Evolutionary conservation across 2,888 invertebrate genomes (phyloP), one percentile per base, ranked within the genome.

Genomic region (Hoplodrina blanda): DNA sequence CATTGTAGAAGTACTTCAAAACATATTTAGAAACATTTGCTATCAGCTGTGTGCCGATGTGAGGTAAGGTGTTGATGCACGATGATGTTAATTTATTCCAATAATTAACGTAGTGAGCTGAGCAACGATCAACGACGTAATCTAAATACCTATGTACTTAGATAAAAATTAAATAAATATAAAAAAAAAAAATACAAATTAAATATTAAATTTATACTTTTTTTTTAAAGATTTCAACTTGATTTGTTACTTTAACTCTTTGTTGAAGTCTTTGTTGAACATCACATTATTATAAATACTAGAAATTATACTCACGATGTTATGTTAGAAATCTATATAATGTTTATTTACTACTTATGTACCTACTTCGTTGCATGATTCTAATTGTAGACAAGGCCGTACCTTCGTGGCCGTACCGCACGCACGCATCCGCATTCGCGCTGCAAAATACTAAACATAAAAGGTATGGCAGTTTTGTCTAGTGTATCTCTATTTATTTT

Each of bases 391-490:
- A 76, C 80, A 79, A 79, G 79, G 79, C 57, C 72, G 60, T 49
- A 66, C 52, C 30, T 46, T 46, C 46, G 46, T 17, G 79, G 79
- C 55, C 72, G 60, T 49, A 64, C 52, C 30, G 56, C 63, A 72
- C 30, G 56, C 63, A 72, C 50, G 72, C 69, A 80, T 79, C 80
- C 79, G 79, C 80, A 79, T 79, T 76, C 55, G 49, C 66, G 72
- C 55, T 57, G 64, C 78, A 70, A 75, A 70, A 78, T 70, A 69
- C 64, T 41, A 25, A 62, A 68, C 75, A 55, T 70, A 70, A 44
- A 64, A 62, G 70, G 66, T 44, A 62, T 37, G 64, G 63, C 57
- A 63, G 74, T 78, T 76, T 69, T 62, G 60, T 73, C 62, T 66
- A 54, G 57, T 25, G 25, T 37, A 11, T 50, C 25, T 49, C 41